Conservation (phyloP, 2,888 invertebrate species). For the Cosmorhoe ocellata region DNA sequence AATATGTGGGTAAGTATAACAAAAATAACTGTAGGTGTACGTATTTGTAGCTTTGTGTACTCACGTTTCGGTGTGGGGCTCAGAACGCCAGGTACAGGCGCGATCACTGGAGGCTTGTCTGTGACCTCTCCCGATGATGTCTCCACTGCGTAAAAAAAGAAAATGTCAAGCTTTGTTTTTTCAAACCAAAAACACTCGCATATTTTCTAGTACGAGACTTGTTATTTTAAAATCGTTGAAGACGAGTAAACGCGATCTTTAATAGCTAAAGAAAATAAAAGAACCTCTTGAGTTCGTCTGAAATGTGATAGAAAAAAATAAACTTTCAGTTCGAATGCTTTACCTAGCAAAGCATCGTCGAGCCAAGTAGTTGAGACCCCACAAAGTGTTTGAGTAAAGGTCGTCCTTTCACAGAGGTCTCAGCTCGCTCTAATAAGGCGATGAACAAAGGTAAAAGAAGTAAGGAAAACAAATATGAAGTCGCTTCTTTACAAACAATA, state of each 20-base stretch:
- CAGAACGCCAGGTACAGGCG: slow-evolving; percentile 43
- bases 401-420: slow-evolving; percentile 46
- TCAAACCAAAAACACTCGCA: too few relatives aligned
- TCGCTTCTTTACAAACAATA: slow-evolving; percentile 58
- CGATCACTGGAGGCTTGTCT: slow-evolving; percentile 55
- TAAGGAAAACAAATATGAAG: slow-evolving; percentile 58
- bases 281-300: too few relatives aligned
- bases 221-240: too few relatives aligned
- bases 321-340: background rate
- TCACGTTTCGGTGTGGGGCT: slow-evolving; percentile 63
- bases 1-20: slow-evolving; percentile 25
- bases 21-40: slow-evolving; percentile 13
- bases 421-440: slow-evolving; percentile 47
- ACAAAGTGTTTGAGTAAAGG: slow-evolving; percentile 45
- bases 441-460: slow-evolving; percentile 46
- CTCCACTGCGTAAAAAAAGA: slow-evolving; percentile 45
- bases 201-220: too few relatives aligned
- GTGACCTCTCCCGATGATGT: slow-evolving; percentile 51
- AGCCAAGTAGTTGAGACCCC: slow-evolving; percentile 36
- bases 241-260: too few relatives aligned
- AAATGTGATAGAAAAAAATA: too few relatives aligned
- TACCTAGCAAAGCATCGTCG: slow-evolving; percentile 25
- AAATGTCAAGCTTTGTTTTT: background rate
- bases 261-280: too few relatives aligned
- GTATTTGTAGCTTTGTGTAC: slow-evolving; percentile 37